phyloP scores from a whole-genome alignment of 2,797 vertebrate genomes.

The Eulemur coronatus region DNA sequence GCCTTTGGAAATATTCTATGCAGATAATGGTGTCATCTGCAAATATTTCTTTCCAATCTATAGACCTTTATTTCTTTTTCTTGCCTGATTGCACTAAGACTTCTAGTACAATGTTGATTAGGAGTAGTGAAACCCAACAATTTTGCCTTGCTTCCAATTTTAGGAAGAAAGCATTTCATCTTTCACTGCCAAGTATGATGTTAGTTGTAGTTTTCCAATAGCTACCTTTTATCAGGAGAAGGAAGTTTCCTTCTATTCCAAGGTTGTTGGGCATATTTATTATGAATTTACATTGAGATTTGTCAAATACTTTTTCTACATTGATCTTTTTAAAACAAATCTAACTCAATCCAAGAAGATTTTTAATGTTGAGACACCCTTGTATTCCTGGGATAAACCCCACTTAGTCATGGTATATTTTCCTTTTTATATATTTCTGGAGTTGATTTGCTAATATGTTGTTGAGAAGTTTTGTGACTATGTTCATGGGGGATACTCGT shows the following conservation, averaged over 20 bases:
- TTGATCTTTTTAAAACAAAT: too few relatives aligned
- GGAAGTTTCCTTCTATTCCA: not conserved
- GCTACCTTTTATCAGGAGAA: not conserved
- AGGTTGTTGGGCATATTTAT: too few relatives aligned
- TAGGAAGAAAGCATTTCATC: not conserved
- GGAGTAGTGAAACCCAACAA: not conserved
- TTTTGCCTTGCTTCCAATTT: not conserved
- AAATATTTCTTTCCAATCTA: not conserved
- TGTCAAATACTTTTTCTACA: too few relatives aligned
- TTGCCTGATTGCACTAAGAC: not conserved
- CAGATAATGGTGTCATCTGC: not conserved
- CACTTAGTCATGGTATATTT: fast-evolving
- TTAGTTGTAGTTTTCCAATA: not conserved
- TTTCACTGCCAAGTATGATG: not conserved
- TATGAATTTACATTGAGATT: too few relatives aligned
- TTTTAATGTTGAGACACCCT: too few relatives aligned
- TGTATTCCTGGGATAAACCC: not conserved
- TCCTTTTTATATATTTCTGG: not conserved
- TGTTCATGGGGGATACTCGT: not conserved
- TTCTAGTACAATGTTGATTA: not conserved
- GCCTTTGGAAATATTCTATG: not conserved
- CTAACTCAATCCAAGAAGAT: too few relatives aligned
- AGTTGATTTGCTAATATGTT: not conserved
- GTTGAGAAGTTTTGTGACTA: not conserved
- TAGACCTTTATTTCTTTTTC: not conserved